Evolutionary conservation across 2,888 invertebrate genomes (phyloP).

Genomic region (Sycophila texana): DNA sequence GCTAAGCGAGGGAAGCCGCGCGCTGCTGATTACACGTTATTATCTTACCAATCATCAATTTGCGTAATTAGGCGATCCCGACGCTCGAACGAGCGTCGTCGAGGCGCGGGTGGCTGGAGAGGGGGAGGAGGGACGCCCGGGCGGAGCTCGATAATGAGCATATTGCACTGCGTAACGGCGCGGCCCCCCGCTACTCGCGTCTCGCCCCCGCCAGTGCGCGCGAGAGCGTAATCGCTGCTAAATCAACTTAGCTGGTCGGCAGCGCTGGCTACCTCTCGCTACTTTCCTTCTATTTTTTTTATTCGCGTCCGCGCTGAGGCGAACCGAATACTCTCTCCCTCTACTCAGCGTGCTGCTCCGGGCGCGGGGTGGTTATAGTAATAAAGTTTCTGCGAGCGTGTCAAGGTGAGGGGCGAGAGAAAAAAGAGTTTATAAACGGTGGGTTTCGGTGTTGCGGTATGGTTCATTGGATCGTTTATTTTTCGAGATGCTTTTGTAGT

Average conservation of each 20-base stretch:
- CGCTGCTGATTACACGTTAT: constrained; percentile 54
- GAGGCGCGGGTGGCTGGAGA: neutral
- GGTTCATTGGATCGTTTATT: too few relatives aligned
- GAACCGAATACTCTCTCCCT: too few relatives aligned
- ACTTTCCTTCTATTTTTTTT: neutral
- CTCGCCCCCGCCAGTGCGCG: neutral
- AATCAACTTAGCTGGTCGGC: neutral
- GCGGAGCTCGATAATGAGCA: constrained; percentile 32
- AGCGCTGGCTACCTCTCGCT: neutral
- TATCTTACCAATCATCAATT: constrained; percentile 55
- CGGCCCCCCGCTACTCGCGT: neutral
- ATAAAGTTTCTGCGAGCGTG: too few relatives aligned
- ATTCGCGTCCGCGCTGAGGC: too few relatives aligned
- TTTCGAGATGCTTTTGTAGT: too few relatives aligned
- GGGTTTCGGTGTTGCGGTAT: too few relatives aligned
- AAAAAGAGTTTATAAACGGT: too few relatives aligned
- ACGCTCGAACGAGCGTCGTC: constrained; percentile 3
- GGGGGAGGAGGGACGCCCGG: neutral
- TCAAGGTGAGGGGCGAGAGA: too few relatives aligned
- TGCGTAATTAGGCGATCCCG: constrained; percentile 55
- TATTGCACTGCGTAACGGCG: constrained; percentile 6
- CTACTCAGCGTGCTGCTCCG: too few relatives aligned
- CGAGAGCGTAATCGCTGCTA: neutral
- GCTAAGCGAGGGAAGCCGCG: constrained; percentile 35
- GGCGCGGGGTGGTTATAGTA: too few relatives aligned